A percentile compares a stretch with the other conserved stretches of the same genome.
These are phyloP conservation scores for Lasioglossum villosulum DNA, from an alignment of 2,888 invertebrate genomes.

Conservation along the genomic window DNA sequence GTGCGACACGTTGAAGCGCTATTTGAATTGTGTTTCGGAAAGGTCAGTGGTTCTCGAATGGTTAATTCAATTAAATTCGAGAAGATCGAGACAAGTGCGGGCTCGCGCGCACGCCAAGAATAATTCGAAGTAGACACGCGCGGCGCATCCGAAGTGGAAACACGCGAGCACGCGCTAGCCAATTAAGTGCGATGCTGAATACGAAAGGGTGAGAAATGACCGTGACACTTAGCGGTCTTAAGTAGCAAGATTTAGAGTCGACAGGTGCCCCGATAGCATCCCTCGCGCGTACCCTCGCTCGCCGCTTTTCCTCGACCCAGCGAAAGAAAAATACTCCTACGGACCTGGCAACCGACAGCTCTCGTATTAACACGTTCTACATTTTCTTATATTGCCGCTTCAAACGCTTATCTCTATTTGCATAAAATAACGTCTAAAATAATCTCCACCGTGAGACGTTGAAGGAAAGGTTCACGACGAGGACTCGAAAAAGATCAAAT, in stretches of 20 bases:
- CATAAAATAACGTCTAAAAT: constrained; percentile 65
- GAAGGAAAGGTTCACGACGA: neutral
- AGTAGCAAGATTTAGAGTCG: constrained; percentile 83
- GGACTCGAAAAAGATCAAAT: neutral
- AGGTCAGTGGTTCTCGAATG: neutral
- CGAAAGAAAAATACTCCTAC: constrained; percentile 65
- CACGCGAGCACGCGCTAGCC: constrained; percentile 75
- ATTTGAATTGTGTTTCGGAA: neutral
- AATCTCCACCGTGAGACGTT: neutral
- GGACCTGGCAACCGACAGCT: neutral
- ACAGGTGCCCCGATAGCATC: constrained; percentile 79
- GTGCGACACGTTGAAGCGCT: neutral
- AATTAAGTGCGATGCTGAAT: constrained; percentile 80
- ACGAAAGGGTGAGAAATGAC: constrained; percentile 71
- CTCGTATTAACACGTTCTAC: neutral
- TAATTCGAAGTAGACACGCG: constrained; percentile 59
- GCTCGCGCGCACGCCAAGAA: constrained; percentile 4
- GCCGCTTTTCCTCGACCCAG: constrained; percentile 46
- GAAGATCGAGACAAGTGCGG: constrained; percentile 28
- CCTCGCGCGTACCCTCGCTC: constrained; percentile 19
- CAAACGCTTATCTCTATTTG: constrained; percentile 67
- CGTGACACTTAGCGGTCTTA: constrained; percentile 78
- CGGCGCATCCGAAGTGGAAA: constrained; percentile 40
- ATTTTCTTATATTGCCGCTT: neutral
- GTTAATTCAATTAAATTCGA: constrained; percentile 31